phyloP scores from a whole-genome alignment of 1,140 invertebrate species.

The Drosophila seguyi region DNA sequence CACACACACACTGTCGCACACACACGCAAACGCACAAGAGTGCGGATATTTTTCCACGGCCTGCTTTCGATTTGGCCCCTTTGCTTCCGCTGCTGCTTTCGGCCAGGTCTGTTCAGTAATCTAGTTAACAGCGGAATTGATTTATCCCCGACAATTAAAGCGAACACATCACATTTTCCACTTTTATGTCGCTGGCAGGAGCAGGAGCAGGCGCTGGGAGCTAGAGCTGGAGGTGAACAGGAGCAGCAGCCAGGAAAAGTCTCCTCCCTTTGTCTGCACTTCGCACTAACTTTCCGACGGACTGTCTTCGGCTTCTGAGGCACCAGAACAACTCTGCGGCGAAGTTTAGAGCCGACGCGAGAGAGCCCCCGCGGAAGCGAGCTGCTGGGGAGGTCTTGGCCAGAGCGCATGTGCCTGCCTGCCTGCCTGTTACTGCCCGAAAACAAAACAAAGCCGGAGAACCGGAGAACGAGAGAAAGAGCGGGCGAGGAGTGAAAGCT shows the following conservation, averaged over 20 bases:
- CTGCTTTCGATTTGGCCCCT: conserved; percentile 28
- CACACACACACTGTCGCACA: conserved; percentile 25
- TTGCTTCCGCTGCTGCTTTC: conserved; percentile 13
- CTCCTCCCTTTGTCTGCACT: conserved; percentile 41
- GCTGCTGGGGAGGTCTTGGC: conserved; percentile 7
- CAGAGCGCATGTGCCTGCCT: conserved; percentile 62
- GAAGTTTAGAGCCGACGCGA: conserved; percentile 62
- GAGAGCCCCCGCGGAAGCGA: conserved; percentile 7
- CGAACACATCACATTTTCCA: conserved; percentile 45
- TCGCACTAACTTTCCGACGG: conserved; percentile 56
- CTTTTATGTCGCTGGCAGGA: conserved; percentile 21
- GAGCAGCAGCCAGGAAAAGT: conserved; percentile 38
- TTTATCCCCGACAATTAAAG: conserved; percentile 38
- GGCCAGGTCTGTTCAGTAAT: conserved; percentile 27
- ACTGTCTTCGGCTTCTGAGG: conserved; percentile 71
- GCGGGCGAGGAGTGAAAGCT: conserved; percentile 52
- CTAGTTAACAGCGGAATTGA: conserved; percentile 34
- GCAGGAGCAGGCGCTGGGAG: conserved; percentile 17
- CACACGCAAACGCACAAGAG: conserved; percentile 34
- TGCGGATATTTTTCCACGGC: conserved; percentile 59
- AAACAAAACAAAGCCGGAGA: conserved; percentile 68
- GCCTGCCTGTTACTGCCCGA: conserved; percentile 54
- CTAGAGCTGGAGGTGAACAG: conserved; percentile 8
- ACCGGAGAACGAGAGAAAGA: conserved; percentile 18
- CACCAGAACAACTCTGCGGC: conserved; percentile 71